Evolutionary conservation across 2,888 invertebrate genomes (phyloP).

Genomic region (Melieria omissa): DNA sequence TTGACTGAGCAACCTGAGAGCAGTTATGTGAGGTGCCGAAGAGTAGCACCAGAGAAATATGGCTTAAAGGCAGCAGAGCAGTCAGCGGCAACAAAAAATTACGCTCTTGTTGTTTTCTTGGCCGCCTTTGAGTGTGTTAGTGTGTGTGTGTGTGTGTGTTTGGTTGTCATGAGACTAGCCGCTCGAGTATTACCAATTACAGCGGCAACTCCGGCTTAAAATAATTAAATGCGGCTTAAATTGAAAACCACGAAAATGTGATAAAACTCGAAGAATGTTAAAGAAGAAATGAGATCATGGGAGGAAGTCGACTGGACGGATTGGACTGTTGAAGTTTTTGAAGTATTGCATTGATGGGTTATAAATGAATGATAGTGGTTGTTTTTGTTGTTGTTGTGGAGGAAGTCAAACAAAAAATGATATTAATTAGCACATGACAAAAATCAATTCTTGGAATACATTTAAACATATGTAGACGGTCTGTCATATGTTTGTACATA

Average conservation of each 20-base stretch:
- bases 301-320: slow-evolving; percentile 13
- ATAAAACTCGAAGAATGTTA: slow-evolving; percentile 5
- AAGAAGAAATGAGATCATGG: slow-evolving; percentile 28
- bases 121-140: too few species aligned
- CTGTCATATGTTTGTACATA: too few species aligned
- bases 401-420: too few species aligned
- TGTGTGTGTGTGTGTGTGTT: neutral
- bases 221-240: slow-evolving; percentile 29
- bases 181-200: slow-evolving; percentile 24
- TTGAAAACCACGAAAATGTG: neutral
- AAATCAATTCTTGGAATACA: too few species aligned
- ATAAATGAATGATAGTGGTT: too few species aligned
- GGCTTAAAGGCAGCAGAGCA: slow-evolving; percentile 42
- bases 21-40: neutral
- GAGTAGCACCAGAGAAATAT: slow-evolving; percentile 10
- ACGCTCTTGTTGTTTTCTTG: neutral
- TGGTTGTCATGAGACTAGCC: slow-evolving; percentile 14
- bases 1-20: slow-evolving; percentile 56
- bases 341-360: neutral
- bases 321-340: neutral
- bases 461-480: too few species aligned
- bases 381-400: too few species aligned
- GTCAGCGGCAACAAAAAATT: neutral
- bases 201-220: slow-evolving; percentile 18
- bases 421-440: too few species aligned